Conservation (phyloP, 2,888 invertebrate species). For the Pemphredon lugubris region DNA sequence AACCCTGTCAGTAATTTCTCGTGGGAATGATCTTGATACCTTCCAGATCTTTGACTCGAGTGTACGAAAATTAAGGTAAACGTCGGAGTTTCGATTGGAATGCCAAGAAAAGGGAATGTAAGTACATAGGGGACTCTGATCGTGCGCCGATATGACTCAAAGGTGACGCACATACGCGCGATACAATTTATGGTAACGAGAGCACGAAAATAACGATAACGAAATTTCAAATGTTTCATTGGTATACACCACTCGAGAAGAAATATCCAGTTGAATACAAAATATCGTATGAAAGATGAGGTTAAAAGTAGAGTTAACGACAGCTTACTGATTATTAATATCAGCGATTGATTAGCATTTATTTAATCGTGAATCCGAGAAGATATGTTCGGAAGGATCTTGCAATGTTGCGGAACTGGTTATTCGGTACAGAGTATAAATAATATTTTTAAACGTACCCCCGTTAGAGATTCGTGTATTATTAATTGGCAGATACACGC, state of each 20-base stretch:
- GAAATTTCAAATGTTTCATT: constrained; percentile 16
- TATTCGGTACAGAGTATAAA: no score
- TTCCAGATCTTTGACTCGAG: constrained; percentile 1
- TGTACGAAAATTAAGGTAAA: constrained; percentile 14
- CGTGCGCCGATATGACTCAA: constrained; percentile 17
- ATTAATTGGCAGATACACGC: no score
- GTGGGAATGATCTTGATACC: background rate
- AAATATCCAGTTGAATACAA: background rate
- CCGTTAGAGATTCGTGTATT: no score
- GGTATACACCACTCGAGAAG: background rate
- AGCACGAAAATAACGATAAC: constrained; percentile 5
- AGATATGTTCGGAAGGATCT: no score
- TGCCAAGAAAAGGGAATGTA: background rate
- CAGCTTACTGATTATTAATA: no score
- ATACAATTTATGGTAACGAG: constrained; percentile 10
- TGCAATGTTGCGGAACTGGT: no score
- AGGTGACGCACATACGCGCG: constrained; percentile 23
- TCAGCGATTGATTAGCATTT: no score
- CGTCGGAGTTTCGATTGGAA: constrained; percentile 25
- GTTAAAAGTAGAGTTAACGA: no score
- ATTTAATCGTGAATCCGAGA: no score
- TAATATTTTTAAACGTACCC: no score
- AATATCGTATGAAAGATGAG: no score
- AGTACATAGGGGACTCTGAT: constrained; percentile 20
- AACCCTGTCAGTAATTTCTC: no score